Evolutionary conservation across 2,113 vertebrate species (phyloP), one percentile per base, ranked within the genome.

Genomic region (Ia io): DNA sequence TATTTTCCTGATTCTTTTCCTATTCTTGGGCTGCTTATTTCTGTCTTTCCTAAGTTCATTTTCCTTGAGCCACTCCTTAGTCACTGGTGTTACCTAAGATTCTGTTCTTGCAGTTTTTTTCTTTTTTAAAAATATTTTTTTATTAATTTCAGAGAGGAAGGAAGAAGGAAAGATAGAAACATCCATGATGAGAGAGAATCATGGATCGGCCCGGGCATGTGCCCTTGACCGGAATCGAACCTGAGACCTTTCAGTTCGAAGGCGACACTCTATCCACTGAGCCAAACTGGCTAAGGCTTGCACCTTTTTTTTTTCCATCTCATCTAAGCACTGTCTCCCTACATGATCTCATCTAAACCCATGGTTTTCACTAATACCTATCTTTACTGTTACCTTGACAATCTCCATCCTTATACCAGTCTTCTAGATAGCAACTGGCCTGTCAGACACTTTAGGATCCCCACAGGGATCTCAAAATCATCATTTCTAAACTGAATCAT

Each of bases 321-420:
- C 73, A 82, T 84, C 79, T 83, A 25, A 95, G 95, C 51, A 82
- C 32, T 49, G 16, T 73, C 90, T 91, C 67, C 42, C 61, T 85
- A 63, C 70, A 49, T 30, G n/a, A 90, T 13, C 56, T 93, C 56
- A 87, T 71, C 71, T 88, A 93, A 91, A 86, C 30, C 23, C 61
- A 76, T 47, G 35, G 30, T 88, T 96, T 94, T 51, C 76, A 70
- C 61, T 61, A 92, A 95, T 9, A 88, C 40, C 35, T 80, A 80
- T 17, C 92, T 92, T 86, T 71, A 69, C 47, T 35, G 74, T 47
- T 44, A 85, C 35, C 42, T 56, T 69, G 53, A 90, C 56, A 49
- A 79, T n/a, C n/a, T 85, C 74, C 77, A 59, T 12, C 61, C 63
- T 79, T 44, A 44, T 44, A 61, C 37, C 25, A 78, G 71, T 83